These are phyloP conservation scores for Python bivittatus DNA, from an alignment of 2,113 vertebrate genomes.

Conservation along the genomic window DNA sequence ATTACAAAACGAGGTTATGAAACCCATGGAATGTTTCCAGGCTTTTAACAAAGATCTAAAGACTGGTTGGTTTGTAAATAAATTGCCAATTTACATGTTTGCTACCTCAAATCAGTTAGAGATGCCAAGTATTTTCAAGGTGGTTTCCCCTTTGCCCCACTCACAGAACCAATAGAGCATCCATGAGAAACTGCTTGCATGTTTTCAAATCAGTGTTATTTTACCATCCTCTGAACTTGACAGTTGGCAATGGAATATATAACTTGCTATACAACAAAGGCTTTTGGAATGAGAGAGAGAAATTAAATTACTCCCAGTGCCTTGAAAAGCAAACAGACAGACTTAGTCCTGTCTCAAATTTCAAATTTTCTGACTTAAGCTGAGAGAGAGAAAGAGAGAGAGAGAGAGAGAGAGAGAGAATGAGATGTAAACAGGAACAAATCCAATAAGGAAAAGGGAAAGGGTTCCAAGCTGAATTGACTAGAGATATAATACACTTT, in stretches of 20 bases:
- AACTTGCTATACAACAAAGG: neutral
- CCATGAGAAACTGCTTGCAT: slow-evolving; percentile 7
- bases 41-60: neutral
- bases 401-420: neutral
- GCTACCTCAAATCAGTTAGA: slow-evolving; percentile 4
- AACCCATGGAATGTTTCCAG: neutral
- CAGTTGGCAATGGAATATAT: slow-evolving; percentile 5
- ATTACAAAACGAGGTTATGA: neutral
- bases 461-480: neutral
- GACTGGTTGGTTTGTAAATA: neutral
- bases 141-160: neutral
- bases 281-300: neutral
- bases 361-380: neutral
- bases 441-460: neutral
- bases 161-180: slow-evolving; percentile 22
- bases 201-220: neutral
- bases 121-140: neutral
- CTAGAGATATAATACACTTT: neutral
- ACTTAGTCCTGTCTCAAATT: slow-evolving; percentile 10
- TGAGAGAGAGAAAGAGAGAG: neutral
- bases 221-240: neutral
- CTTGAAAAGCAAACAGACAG: neutral
- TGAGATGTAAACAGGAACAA: neutral
- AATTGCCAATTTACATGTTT: neutral
- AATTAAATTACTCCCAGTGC: slow-evolving; percentile 4